These are phyloP conservation scores for Platycnemis pennipes DNA, from an alignment of 2,888 invertebrate genomes.

Conservation along the genomic window DNA sequence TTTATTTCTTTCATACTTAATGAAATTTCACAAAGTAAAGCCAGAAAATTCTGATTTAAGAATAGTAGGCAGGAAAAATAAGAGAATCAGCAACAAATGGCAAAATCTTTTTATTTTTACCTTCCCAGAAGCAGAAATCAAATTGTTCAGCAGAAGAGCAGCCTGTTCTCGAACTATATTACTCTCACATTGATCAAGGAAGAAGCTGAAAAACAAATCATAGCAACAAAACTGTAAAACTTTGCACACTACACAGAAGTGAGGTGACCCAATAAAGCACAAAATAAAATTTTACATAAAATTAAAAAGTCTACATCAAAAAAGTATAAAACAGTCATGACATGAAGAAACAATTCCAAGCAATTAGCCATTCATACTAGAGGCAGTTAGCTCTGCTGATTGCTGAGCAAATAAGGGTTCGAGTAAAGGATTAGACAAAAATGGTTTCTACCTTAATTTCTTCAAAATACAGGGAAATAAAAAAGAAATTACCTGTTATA, in stretches of 20 bases:
- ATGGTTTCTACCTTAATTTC: too few relatives aligned
- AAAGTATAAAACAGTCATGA: not conserved
- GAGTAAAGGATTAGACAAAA: too few relatives aligned
- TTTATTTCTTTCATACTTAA: too few relatives aligned
- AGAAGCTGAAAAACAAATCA: constrained; percentile 74
- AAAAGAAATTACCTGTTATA: too few relatives aligned
- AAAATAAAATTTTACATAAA: not conserved
- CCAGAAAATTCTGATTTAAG: too few relatives aligned
- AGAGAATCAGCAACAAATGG: too few relatives aligned
- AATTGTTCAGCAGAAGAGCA: constrained; percentile 80
- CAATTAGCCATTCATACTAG: not conserved
- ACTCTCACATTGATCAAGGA: constrained; percentile 80
- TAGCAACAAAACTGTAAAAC: constrained; percentile 70
- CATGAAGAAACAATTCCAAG: not conserved
- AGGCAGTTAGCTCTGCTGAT: not conserved
- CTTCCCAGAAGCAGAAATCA: constrained; percentile 73
- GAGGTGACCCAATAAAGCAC: not conserved
- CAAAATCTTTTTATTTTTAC: too few relatives aligned
- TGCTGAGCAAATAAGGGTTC: too few relatives aligned
- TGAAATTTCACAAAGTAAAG: too few relatives aligned
- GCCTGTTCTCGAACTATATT: constrained; percentile 82
- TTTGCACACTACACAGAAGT: constrained; percentile 69
- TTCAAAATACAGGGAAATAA: too few relatives aligned
- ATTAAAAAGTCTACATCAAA: not conserved
- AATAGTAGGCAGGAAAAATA: too few relatives aligned